Percentiles rank a stretch among this genome's conserved stretches.
phyloP scores from a whole-genome alignment of 1,140 invertebrate genomes.

The Solenopsis invicta region DNA sequence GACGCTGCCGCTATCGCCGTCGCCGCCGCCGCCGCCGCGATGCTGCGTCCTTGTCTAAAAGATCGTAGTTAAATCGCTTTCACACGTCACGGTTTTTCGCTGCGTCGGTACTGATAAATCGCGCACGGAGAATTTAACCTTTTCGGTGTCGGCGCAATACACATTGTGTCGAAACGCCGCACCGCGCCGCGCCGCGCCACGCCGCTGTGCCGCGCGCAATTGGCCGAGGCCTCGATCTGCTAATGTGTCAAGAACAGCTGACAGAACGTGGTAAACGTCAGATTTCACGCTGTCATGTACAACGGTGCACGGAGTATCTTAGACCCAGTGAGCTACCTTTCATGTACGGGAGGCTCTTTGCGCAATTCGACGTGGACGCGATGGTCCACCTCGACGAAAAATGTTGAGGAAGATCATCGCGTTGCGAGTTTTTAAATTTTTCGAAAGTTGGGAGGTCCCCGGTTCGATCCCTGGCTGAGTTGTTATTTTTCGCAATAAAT shows the following conservation, averaged over 20 bases:
- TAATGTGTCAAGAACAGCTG: constrained; percentile 52
- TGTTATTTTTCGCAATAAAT: too few species aligned
- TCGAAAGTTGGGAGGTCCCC: too few species aligned
- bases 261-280: constrained; percentile 29
- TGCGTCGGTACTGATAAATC: constrained; percentile 10
- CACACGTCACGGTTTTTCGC: constrained; percentile 39
- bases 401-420: not conserved
- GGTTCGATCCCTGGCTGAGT: too few species aligned
- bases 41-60: constrained; percentile 64
- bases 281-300: not conserved
- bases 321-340: constrained; percentile 29
- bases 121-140: constrained; percentile 11
- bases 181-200: too few species aligned
- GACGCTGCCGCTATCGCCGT: too few species aligned
- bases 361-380: not conserved
- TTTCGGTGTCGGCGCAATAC: constrained; percentile 55
- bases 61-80: constrained; percentile 54
- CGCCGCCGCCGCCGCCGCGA: too few species aligned
- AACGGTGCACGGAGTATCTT: not conserved
- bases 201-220: constrained; percentile 11
- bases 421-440: too few species aligned
- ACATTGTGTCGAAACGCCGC: constrained; percentile 59
- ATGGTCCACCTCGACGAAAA: not conserved
- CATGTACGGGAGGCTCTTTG: not conserved
- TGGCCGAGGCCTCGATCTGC: constrained; percentile 58